phyloP scores from a whole-genome alignment of 2,797 vertebrate species.

The Triplophysa bombifrons region DNA sequence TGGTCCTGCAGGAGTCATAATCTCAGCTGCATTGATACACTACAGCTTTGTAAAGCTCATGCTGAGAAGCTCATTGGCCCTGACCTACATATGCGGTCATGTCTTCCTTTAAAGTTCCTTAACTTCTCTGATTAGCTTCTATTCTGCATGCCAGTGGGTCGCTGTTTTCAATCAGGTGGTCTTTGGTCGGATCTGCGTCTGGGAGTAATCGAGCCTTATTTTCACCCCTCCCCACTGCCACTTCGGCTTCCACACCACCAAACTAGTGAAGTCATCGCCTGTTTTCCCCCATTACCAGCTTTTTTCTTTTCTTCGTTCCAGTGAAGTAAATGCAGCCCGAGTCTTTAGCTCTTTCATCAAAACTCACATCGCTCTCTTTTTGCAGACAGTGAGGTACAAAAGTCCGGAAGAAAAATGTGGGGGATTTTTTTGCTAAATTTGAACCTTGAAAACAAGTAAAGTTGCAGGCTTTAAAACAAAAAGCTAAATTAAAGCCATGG shows the following conservation, averaged over 20 bases:
- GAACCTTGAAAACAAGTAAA: not conserved
- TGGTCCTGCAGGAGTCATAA: constrained; percentile 9
- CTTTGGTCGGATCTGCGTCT: constrained; percentile 60
- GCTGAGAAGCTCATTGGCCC: constrained; percentile 21
- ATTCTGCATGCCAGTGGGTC: constrained; percentile 48
- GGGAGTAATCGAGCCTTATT: constrained; percentile 61
- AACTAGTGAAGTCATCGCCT: constrained; percentile 54
- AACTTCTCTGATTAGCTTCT: constrained; percentile 55
- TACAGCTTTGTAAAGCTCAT: constrained; percentile 38
- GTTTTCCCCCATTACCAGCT: constrained; percentile 14
- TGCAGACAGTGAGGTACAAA: not conserved
- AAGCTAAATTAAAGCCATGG: too few relatives aligned
- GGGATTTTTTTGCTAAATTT: not conserved
- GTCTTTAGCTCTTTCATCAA: not conserved
- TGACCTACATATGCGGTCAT: constrained; percentile 28
- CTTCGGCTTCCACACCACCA: constrained; percentile 30
- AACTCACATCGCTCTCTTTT: not conserved
- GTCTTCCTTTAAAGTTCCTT: constrained; percentile 43
- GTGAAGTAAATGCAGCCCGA: constrained; percentile 26
- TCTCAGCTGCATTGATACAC: constrained; percentile 6
- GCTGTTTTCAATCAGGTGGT: constrained; percentile 64
- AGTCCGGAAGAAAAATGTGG: not conserved
- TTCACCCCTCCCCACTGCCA: constrained; percentile 53
- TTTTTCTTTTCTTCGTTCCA: constrained; percentile 20
- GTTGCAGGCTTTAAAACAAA: not conserved